Evolutionary conservation across 2,113 vertebrate species (phyloP).

Genomic region (Chlorodrepanis virens): DNA sequence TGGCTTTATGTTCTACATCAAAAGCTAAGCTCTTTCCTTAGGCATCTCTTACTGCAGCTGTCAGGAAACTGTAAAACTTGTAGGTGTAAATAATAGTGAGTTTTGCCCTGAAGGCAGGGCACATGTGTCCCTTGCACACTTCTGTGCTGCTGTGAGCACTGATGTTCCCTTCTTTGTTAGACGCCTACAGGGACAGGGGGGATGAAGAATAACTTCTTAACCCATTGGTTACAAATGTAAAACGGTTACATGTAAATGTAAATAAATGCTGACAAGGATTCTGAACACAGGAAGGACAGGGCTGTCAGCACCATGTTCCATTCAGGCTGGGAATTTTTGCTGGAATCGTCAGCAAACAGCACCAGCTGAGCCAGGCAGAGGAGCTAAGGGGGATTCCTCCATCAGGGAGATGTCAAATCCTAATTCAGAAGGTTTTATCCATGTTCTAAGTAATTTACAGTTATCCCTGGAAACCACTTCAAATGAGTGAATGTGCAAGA

Average conservation of each 20-base stretch:
- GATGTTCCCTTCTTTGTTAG: not conserved
- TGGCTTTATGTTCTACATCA: not conserved
- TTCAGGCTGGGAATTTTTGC: not conserved
- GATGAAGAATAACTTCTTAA: not conserved
- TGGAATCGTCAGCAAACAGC: not conserved
- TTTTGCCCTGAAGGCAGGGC: not conserved
- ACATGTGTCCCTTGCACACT: not conserved
- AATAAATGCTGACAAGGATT: not conserved
- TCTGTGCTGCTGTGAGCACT: not conserved
- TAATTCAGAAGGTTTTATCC: not conserved
- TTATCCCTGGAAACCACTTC: not conserved
- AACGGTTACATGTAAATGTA: not conserved
- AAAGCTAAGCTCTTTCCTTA: not conserved
- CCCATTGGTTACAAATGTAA: not conserved
- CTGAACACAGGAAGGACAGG: not conserved
- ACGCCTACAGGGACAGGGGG: not conserved
- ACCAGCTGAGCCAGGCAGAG: not conserved
- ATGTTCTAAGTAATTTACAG: not conserved
- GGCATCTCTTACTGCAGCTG: not conserved
- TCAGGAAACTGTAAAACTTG: not conserved
- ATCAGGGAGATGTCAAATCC: not conserved
- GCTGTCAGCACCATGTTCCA: not conserved
- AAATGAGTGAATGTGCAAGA: not conserved
- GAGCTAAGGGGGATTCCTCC: not conserved
- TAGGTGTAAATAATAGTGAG: not conserved